Evolutionary conservation across 2,888 invertebrate genomes (phyloP), one percentile per base, ranked within the genome.

Genomic region (Elmis aenea): DNA sequence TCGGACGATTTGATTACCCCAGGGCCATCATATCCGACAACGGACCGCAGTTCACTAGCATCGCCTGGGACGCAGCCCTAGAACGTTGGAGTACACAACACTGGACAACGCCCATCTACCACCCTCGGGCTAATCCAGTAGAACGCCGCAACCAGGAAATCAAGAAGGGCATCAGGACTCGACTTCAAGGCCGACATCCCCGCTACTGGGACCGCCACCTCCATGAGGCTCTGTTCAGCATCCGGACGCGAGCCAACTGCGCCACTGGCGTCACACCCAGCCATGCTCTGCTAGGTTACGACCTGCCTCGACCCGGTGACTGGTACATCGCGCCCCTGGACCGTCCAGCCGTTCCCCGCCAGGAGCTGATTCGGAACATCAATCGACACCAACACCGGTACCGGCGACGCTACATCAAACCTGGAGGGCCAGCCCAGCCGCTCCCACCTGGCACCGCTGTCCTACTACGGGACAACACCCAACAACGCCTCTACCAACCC

Each of bases 81-180:
- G 13, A 33, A 1, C 11, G 37, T 6, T 51, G 50, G 43, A 35
- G 39, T 3, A n/a, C 10, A 1, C 11, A 20, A 3, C 33, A 28
- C 1, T 55, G 50, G 46, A 48, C 48, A 0, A 57, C 50, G 0
- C 38, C 54, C 0, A 37, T 42, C 0, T 51, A 52, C 26, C 52
- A 54, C 25, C 50, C 52, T 1, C 33, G 33, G 13, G 52, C 50
- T 2, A 54, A 52, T 26, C 48, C 50, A 2, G 42, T 41, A 2
- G 45, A 57, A 26, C 13, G 51, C 2, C 31, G 50, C 2, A 53
- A 51, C 24, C 52, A 54, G 14, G 50, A 51, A 12, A 40, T 56
- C 1, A 55, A 54, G 21, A 50, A 52, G 34, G 49, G 45, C 0
- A 28, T 53, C 2, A 5, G 21, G 1, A 29, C 21, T 6, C 28